A percentile compares a stretch with the other conserved stretches of the same genome.
Evolutionary conservation across 2,888 invertebrate species (phyloP).

Genomic region (Cerastis leucographa): DNA sequence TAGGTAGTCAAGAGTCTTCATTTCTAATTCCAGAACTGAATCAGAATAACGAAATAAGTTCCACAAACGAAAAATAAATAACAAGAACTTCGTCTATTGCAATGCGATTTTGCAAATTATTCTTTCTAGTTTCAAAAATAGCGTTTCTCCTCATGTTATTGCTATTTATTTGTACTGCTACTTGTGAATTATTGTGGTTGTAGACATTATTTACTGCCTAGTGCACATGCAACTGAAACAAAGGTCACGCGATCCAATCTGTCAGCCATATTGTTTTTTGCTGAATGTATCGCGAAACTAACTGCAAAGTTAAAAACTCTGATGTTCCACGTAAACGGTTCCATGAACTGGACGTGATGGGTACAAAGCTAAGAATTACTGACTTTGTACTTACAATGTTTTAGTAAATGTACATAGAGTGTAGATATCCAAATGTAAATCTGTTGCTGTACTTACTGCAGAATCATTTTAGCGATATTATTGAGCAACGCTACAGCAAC

Average conservation of each 20-base stretch:
- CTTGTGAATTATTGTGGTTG: conserved; percentile 42
- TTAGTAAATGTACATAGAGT: neutral
- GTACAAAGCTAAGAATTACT: neutral
- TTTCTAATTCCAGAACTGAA: neutral
- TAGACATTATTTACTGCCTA: conserved; percentile 42
- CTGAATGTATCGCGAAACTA: conserved; percentile 32
- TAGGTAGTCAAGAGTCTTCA: neutral
- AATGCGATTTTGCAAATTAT: conserved; percentile 7
- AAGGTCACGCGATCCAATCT: conserved; percentile 59
- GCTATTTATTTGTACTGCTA: conserved; percentile 20
- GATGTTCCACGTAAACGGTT: conserved; percentile 11
- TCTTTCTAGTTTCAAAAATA: conserved; percentile 17
- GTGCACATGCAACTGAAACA: conserved; percentile 50
- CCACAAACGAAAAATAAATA: neutral
- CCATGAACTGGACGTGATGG: neutral
- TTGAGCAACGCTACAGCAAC: neutral
- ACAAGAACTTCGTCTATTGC: neutral
- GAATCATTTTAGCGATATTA: neutral
- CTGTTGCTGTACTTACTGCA: neutral
- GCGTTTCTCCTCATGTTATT: conserved; percentile 26
- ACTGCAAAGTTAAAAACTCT: conserved; percentile 23
- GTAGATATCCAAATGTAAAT: neutral
- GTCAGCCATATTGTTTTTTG: conserved; percentile 54
- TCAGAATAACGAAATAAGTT: neutral
- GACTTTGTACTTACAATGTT: neutral